phyloP scores from a whole-genome alignment of 1,140 invertebrate species.

The Papilio machaon region DNA sequence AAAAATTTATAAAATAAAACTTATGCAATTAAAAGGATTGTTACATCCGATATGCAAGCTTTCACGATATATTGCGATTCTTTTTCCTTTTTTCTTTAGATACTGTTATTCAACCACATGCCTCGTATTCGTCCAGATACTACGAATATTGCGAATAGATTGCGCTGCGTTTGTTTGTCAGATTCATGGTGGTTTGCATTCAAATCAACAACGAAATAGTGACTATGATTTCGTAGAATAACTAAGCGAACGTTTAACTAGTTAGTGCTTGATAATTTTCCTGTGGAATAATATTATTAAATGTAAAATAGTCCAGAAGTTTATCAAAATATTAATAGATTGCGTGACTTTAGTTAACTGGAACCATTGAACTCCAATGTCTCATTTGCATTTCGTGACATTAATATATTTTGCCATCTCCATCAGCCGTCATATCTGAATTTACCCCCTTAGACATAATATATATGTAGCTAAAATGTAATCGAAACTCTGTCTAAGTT shows the following conservation, averaged over 20 bases:
- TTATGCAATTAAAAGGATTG: background rate
- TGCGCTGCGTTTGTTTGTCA: slow-evolving; percentile 1
- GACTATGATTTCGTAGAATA: background rate
- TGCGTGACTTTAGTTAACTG: too few species aligned
- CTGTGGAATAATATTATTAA: too few species aligned
- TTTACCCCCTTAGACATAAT: too few species aligned
- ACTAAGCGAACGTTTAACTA: background rate
- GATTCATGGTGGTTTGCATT: background rate
- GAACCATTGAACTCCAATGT: too few species aligned
- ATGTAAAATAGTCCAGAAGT: too few species aligned
- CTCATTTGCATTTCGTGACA: too few species aligned
- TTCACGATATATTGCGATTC: background rate
- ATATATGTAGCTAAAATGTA: too few species aligned
- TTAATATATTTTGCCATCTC: too few species aligned
- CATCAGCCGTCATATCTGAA: too few species aligned
- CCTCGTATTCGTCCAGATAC: background rate
- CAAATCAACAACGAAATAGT: slow-evolving; percentile 2
- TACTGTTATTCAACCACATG: slow-evolving; percentile 14
- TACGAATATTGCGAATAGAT: slow-evolving; percentile 1
- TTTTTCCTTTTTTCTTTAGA: slow-evolving; percentile 3
- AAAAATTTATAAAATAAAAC: background rate
- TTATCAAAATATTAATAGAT: too few species aligned
- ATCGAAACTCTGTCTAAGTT: too few species aligned
- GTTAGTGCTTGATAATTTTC: too few species aligned
- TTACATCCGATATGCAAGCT: background rate